Evolutionary conservation across 1,140 invertebrate genomes (phyloP).

Genomic region (Colletes gigas): DNA sequence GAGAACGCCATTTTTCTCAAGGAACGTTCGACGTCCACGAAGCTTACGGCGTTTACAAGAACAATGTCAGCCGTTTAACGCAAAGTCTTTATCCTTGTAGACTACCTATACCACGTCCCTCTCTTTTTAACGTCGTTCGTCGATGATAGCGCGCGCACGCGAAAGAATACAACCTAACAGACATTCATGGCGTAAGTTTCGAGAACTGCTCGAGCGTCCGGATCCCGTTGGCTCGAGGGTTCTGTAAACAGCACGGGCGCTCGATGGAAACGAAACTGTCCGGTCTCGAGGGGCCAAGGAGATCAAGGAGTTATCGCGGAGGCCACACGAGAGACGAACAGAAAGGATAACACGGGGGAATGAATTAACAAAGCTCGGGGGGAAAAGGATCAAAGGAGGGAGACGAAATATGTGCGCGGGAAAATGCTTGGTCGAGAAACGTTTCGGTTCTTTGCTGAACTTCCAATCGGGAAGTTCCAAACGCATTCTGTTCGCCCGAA

Average conservation of each 20-base stretch:
- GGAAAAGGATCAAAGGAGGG: constrained; percentile 8
- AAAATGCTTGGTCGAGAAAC: not conserved
- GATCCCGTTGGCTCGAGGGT: constrained; percentile 54
- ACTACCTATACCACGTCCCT: not conserved
- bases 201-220: constrained; percentile 34
- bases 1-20: not conserved
- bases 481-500: not conserved
- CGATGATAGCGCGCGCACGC: not conserved
- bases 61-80: too few species aligned
- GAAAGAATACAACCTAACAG: constrained; percentile 25
- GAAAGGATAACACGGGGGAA: constrained; percentile 36
- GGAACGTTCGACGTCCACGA: too few species aligned
- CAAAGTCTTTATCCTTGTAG: too few species aligned
- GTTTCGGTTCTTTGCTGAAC: not conserved
- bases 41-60: too few species aligned
- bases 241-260: constrained; percentile 67
- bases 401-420: not conserved
- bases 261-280: constrained; percentile 65
- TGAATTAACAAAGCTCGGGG: constrained; percentile 28
- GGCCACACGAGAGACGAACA: constrained; percentile 40
- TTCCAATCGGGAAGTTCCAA: not conserved
- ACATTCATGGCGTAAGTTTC: constrained; percentile 63
- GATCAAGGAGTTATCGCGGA: constrained; percentile 66
- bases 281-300: constrained; percentile 30
- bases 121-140: constrained; percentile 20